Evolutionary conservation across 1,140 invertebrate genomes (phyloP), one percentile per base, ranked within the genome.

Genomic region (Geopemphigus sp.): DNA sequence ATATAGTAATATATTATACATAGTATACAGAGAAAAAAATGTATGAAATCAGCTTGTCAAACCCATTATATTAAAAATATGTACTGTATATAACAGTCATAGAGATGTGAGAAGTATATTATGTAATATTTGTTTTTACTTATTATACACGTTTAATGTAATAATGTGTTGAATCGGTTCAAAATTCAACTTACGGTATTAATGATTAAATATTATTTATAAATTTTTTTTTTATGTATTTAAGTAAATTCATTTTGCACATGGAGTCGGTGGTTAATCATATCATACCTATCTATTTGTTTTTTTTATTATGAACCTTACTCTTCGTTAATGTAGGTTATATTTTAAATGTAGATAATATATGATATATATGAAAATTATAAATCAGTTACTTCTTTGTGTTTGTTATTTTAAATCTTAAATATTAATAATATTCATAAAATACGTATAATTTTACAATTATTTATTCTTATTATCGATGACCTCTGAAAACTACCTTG

Each of bases 331-430:
- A 64, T 64, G 19, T 22, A n/a, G 10, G 4, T 45, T 6, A n/a
- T 39, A 29, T 64, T 39, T 39, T 64, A 39, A 64, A 39, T 39
- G 19, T 11, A 39, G 63, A 64, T 64, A 64, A 64, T 11, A 64
- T 19, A 64, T n/a, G 32, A n/a, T 29, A 17, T 6, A 26, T 8
- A 64, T 39, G 39, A 45, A 29, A 61, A 15, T 17, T n/a, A 22
- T 45, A 22, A 64, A 64, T 17, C 11, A 14, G 14, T 50, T 50
- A 50, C 63, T 22, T 19, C 32, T 64, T 39, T 64, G 32, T 12
- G 4, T 39, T 64, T 39, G 26, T 19, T 64, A n/a, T 64, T 64
- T 64, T 64, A 39, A 39, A 64, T 22, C 10, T 39, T 10, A 22
- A 64, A 64, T 19, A 64, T 64, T 64, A 3, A 39, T 64, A 64